Base-by-base conservation (phyloP, 2,797 vertebrate species). In the Muraenolepis orangiensis region DNA sequence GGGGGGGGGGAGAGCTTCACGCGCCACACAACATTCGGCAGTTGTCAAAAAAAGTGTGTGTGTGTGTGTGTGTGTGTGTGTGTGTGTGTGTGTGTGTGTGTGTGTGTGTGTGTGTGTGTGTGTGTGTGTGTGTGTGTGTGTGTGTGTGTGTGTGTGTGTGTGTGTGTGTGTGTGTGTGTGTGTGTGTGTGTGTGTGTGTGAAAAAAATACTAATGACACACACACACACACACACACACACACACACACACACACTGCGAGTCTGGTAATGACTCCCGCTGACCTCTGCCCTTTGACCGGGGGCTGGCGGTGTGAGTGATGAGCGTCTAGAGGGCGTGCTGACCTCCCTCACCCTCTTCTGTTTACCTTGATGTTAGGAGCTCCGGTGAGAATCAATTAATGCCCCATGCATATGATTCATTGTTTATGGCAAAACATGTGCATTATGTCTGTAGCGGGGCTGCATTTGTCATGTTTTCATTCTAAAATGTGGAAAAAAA, bases 281-380 rank as follows among this genome's bases (percentile, higher is more conserved):
- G 75, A 23, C 82, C 90, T 90, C 83, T 90, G 85, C 79, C 74
- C 68, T 90, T 85, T 90, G 85, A 80, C 74, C 69, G 81, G 83
- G 76, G 86, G 81, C 78, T 74, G 77, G 83, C 31, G 76, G 76
- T 75, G 82, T 92, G 89, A 90, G 76, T 86, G 89, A 91, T 91
- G 88, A 87, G 82, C 80, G 34, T 87, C 86, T 88, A 74, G 76
- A 81, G 83, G 90, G 79, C 80, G 82, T 80, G 82, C 82, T 89
- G 87, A 89, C 88, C 87, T 23, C 51, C 86, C 57, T 20, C 78
- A 85, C 83, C 87, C 81, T 57, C 1, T 46, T 79, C 74, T 92
- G 85, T 89, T 88, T 89, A 78, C 80, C 76, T 84, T 81, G 0
- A 66, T 74, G 77, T 80, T 79, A 69, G 80, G 57, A 79, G 76